Evolutionary conservation across 1,140 invertebrate species (phyloP).

Genomic region (Temnothorax longispinosus): DNA sequence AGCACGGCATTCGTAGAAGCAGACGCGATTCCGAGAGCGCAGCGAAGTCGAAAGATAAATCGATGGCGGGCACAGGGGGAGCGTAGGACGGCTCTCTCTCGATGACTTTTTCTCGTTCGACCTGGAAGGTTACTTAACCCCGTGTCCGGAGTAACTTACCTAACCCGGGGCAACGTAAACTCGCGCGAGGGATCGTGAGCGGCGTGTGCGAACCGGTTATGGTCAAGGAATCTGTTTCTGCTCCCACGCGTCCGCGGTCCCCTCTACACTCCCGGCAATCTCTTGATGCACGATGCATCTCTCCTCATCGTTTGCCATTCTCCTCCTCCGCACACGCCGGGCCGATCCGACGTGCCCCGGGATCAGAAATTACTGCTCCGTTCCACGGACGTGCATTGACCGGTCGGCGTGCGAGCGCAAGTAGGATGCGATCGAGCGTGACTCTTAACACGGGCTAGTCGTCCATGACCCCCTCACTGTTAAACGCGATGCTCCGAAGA

Average conservation of each 20-base stretch:
- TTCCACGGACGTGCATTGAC: constrained; percentile 79
- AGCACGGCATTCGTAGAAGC: background rate
- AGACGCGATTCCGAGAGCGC: constrained; percentile 30
- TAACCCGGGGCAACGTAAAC: constrained; percentile 72
- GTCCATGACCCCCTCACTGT: constrained; percentile 80
- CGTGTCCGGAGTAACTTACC: constrained; percentile 61
- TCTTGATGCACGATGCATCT: constrained; percentile 58
- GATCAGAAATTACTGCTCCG: constrained; percentile 82
- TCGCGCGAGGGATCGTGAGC: constrained; percentile 56
- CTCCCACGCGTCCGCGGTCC: constrained; percentile 78
- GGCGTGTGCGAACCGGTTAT: constrained; percentile 79
- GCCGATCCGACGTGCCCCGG: constrained; percentile 73
- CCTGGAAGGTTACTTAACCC: constrained; percentile 73
- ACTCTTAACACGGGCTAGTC: constrained; percentile 81
- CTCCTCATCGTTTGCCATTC: constrained; percentile 56
- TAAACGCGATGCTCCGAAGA: constrained; percentile 42
- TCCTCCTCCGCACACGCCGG: constrained; percentile 70
- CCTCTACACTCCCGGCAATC: constrained; percentile 15
- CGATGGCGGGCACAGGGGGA: constrained; percentile 47
- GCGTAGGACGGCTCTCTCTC: constrained; percentile 55
- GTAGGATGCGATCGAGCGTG: constrained; percentile 79
- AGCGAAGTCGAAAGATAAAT: constrained; percentile 64
- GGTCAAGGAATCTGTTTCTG: constrained; percentile 80
- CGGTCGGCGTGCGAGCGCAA: constrained; percentile 78
- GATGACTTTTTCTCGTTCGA: constrained; percentile 70